Evolutionary conservation across 2,888 invertebrate species (phyloP), one percentile per base, ranked within the genome.

Genomic region (Melanargia galathea): DNA sequence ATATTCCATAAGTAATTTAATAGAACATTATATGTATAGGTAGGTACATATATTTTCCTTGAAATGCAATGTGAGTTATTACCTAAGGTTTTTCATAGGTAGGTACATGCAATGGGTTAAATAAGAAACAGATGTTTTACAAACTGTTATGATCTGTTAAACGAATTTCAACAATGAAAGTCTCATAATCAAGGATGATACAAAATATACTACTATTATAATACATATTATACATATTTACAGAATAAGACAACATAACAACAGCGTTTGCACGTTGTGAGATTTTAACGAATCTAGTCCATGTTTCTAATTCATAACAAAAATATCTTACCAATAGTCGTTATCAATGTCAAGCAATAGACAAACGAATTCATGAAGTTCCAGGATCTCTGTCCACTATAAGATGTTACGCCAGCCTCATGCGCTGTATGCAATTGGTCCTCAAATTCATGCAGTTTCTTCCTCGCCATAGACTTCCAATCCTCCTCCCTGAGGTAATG

Each of bases 301-400:
- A 35, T 52, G 2, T 52, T 13, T 7, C 7, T 20, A 13, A 20
- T 20, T 13, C 7, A 30, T 16, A 45, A 57, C 11, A 38, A 60
- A 55, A 33, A 64, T 54, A 61, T 78, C 94, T 94, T 94, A 97
- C 97, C 97, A 88, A 97, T 97, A 52, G 97, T 97, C 59, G 97
- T 96, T 76, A 97, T 93, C 75, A 97, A 93, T 71, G 97, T 97
- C 86, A 97, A 90, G 81, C 96, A 96, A 87, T 96, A 98, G 65
- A 97, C 93, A 71, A 97, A 94, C 20, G 96, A 95, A 81, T 97
- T 97, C 82, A 97, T 92, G 82, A 97, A 97, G 76, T 95, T 96
- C 97, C 97, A 97, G 20, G 96, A 95, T 78, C 94, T 94, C 78
- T 95, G 95, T 2, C 97, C 97, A 68, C 97, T 96, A 79, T 96